A percentile compares a stretch with the other conserved stretches of the same genome.
These are phyloP conservation scores for Sinocyclocheilus anshuiensis DNA, from an alignment of 2,113 vertebrate species.

Conservation along the genomic window DNA sequence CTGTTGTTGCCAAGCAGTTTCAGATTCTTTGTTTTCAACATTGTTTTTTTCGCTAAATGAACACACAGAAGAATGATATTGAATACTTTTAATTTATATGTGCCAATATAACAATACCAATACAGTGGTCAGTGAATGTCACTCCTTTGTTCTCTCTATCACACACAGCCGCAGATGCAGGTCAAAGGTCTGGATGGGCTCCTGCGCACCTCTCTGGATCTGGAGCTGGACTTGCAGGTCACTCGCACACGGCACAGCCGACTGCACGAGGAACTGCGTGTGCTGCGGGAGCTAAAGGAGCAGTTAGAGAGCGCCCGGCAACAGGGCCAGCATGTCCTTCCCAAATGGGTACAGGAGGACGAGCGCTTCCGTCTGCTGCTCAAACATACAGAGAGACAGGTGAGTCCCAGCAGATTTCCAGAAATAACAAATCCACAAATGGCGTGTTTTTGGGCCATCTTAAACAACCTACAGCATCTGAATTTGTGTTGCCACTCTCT, in stretches of 20 bases:
- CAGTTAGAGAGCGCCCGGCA: constrained; percentile 87
- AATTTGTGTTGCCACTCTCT: not conserved
- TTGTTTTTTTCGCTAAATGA: too few species aligned
- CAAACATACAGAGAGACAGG: constrained; percentile 88
- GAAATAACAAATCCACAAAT: not conserved
- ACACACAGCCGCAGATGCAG: constrained; percentile 71
- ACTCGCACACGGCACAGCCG: constrained; percentile 88
- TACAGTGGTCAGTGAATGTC: too few species aligned
- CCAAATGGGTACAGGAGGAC: constrained; percentile 85
- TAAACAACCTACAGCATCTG: not conserved
- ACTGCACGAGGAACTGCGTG: constrained; percentile 86
- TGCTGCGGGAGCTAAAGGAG: constrained; percentile 87
- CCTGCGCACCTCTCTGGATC: constrained; percentile 88
- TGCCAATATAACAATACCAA: too few species aligned
- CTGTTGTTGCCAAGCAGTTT: not conserved
- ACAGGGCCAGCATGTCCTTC: constrained; percentile 86
- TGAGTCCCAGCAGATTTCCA: constrained; percentile 50
- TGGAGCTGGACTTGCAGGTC: constrained; percentile 95
- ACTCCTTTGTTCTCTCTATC: too few species aligned
- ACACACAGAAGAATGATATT: too few species aligned
- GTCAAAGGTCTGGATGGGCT: constrained; percentile 81
- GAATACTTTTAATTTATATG: too few species aligned
- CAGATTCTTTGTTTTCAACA: not conserved
- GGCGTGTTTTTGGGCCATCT: too few species aligned
- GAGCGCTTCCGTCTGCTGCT: constrained; percentile 89